phyloP scores from a whole-genome alignment of 2,888 invertebrate genomes.

The Athrips mouffetella region DNA sequence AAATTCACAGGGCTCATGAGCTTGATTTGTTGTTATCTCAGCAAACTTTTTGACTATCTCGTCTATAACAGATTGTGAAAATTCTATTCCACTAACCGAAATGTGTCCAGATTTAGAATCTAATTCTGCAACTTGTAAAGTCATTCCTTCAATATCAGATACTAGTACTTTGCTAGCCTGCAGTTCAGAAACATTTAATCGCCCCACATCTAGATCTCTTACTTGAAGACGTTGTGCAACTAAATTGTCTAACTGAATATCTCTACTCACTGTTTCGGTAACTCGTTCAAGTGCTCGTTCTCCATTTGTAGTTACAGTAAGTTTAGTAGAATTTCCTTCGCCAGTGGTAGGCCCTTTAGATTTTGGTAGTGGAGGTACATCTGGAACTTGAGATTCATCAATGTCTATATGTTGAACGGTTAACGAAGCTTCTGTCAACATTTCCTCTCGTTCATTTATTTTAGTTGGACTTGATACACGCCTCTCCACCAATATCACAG shows the following conservation, averaged over 20 bases:
- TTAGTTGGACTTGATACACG: slow-evolving; percentile 79
- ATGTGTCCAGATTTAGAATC: slow-evolving; percentile 83
- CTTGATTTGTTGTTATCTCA: slow-evolving; percentile 56
- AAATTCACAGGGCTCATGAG: slow-evolving; percentile 31
- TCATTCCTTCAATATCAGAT: slow-evolving; percentile 87
- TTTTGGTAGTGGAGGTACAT: slow-evolving; percentile 67
- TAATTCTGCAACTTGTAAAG: slow-evolving; percentile 84
- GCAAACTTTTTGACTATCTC: slow-evolving; percentile 80
- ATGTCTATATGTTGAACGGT: slow-evolving; percentile 82
- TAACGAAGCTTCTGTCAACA: slow-evolving; percentile 81
- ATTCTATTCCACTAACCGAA: slow-evolving; percentile 82
- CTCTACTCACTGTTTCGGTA: slow-evolving; percentile 46
- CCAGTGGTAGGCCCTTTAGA: slow-evolving; percentile 39
- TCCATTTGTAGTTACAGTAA: slow-evolving; percentile 32
- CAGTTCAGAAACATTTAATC: slow-evolving; percentile 86
- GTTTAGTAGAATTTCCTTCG: slow-evolving; percentile 35
- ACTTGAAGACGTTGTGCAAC: slow-evolving; percentile 83
- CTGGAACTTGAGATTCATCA: slow-evolving; percentile 64
- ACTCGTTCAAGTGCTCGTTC: slow-evolving; percentile 57
- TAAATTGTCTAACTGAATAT: slow-evolving; percentile 65
- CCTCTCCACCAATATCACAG: slow-evolving; percentile 79
- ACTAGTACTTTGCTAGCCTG: slow-evolving; percentile 89
- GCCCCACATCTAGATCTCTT: slow-evolving; percentile 86
- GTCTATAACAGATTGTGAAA: slow-evolving; percentile 83
- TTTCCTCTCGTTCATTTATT: slow-evolving; percentile 78